Percentiles rank a stretch among this genome's conserved stretches.
Evolutionary conservation across 2,797 vertebrate genomes (phyloP).

Genomic region (Gallinago nigripennis): DNA sequence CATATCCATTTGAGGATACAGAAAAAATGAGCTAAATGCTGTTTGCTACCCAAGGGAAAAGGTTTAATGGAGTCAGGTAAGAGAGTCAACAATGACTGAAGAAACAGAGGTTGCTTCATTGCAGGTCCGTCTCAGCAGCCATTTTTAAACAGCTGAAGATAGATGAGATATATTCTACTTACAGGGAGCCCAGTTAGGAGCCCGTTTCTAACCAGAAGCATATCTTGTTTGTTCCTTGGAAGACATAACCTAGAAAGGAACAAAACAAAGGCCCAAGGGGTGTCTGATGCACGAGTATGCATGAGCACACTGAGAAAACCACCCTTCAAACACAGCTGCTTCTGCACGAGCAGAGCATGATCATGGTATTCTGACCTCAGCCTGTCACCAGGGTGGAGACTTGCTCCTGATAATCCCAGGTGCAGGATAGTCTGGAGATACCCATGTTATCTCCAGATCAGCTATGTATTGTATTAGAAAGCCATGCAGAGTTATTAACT

Average conservation of each 20-base stretch:
- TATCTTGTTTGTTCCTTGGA: not conserved
- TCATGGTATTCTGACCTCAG: not conserved
- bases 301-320: not conserved
- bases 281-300: not conserved
- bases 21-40: not conserved
- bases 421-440: not conserved
- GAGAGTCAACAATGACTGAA: not conserved
- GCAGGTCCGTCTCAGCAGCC: not conserved
- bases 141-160: not conserved
- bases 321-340: not conserved
- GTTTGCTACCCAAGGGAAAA: not conserved
- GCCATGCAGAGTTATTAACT: not conserved
- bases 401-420: not conserved
- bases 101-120: not conserved
- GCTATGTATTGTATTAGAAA: not conserved
- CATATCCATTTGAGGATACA: not conserved
- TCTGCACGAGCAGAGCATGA: not conserved
- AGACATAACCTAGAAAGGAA: not conserved
- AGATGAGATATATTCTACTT: not conserved
- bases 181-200: not conserved
- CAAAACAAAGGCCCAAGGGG: not conserved
- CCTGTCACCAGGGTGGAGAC: not conserved
- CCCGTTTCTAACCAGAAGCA: not conserved
- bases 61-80: not conserved
- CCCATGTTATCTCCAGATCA: not conserved